Percentiles rank a stretch among this genome's conserved stretches.
Conservation (phyloP, 2,888 invertebrate genomes). For the Sphecodes monilicornis region DNA sequence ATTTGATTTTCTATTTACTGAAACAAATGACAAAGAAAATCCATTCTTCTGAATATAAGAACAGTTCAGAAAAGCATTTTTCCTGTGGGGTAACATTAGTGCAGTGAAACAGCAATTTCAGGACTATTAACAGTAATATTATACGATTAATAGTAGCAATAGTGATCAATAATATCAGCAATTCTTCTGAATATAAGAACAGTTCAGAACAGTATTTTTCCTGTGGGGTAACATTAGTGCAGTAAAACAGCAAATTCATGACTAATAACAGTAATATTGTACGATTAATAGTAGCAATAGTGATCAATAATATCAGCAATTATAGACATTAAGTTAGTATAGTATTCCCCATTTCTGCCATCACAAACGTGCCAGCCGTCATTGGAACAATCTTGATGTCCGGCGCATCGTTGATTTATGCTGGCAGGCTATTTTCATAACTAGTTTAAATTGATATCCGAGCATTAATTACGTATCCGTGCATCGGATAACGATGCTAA, state of each 20-base stretch:
- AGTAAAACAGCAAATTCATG: neutral
- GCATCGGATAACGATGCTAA: neutral
- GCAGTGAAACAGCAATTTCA: neutral
- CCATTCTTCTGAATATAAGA: too few species aligned
- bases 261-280: neutral
- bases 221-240: neutral
- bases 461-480: neutral
- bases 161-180: neutral
- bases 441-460: neutral
- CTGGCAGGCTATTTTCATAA: neutral
- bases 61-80: neutral
- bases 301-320: neutral
- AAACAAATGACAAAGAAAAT: neutral
- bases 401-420: neutral
- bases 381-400: neutral
- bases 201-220: neutral
- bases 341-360: neutral
- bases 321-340: neutral
- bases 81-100: neutral
- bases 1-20: too few species aligned
- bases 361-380: neutral
- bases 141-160: neutral
- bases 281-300: neutral
- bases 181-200: too few species aligned
- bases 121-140: neutral